These are phyloP conservation scores for Apodemia hepburni DNA, from an alignment of 2,888 invertebrate species.

Conservation along the genomic window DNA sequence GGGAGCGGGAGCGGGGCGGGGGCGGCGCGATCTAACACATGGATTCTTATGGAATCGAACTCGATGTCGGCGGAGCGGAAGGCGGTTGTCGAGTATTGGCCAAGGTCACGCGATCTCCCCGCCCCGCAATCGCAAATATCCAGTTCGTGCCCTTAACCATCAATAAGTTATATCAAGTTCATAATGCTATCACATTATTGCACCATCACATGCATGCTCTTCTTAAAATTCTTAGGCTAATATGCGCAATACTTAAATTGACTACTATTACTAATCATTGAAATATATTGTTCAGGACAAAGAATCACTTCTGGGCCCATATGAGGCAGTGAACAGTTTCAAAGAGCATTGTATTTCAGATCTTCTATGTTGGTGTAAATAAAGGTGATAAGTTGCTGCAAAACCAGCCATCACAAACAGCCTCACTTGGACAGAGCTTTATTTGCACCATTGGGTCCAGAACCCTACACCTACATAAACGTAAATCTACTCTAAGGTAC, in stretches of 20 bases:
- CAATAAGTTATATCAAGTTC: background rate
- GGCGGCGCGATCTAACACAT: too few species aligned
- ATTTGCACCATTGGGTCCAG: background rate
- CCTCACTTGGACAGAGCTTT: background rate
- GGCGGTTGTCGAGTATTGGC: too few species aligned
- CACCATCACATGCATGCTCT: background rate
- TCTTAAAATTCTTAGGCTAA: background rate
- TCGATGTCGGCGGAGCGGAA: too few species aligned
- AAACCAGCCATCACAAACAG: background rate
- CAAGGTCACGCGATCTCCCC: too few species aligned
- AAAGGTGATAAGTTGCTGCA: background rate
- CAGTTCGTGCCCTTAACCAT: too few species aligned
- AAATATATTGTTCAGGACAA: background rate
- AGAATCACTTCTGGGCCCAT: background rate
- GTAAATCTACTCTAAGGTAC: background rate
- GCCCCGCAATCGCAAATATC: too few species aligned
- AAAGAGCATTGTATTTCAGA: background rate
- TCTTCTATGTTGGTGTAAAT: background rate
- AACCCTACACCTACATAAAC: slow-evolving; percentile 1
- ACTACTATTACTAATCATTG: background rate
- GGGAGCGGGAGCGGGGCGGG: too few species aligned
- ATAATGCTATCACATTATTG: slow-evolving; percentile 1
- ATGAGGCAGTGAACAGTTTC: background rate
- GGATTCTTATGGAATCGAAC: too few species aligned
- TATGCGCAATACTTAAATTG: background rate